Conservation (phyloP, 2,113 vertebrate genomes). For the Varanus salvator region DNA sequence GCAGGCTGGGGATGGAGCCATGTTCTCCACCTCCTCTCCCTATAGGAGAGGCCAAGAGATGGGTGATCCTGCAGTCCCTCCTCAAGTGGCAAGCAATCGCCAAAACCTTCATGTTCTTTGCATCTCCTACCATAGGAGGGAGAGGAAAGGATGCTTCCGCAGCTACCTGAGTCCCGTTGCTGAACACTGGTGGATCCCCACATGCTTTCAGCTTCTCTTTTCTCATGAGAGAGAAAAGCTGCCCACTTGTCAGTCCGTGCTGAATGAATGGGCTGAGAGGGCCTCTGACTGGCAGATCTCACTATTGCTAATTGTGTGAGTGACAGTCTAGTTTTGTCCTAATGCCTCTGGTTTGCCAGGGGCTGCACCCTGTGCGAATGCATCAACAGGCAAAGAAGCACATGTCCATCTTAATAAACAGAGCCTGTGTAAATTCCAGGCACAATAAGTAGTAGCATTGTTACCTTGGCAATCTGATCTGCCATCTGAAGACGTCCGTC, state of each 20-base stretch:
- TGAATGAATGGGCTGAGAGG: neutral
- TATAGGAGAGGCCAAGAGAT: too few relatives aligned
- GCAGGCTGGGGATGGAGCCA: too few relatives aligned
- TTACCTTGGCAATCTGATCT: constrained; percentile 96
- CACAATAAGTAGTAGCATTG: constrained; percentile 24
- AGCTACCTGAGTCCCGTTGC: too few relatives aligned
- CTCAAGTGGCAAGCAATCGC: neutral
- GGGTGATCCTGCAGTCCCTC: too few relatives aligned
- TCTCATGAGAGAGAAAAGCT: too few relatives aligned
- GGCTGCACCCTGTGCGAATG: neutral
- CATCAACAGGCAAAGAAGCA: neutral
- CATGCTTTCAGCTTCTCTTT: too few relatives aligned
- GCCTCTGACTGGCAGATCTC: neutral
- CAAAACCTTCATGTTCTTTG: neutral
- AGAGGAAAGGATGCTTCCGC: too few relatives aligned
- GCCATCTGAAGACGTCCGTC: constrained; percentile 98
- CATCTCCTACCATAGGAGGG: neutral
- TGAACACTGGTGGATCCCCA: too few relatives aligned
- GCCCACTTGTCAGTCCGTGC: neutral
- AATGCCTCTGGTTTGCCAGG: neutral
- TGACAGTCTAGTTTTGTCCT: neutral
- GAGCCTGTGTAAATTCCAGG: neutral
- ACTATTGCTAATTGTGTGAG: neutral
- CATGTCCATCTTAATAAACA: neutral
- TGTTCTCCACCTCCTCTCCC: too few relatives aligned